Evolutionary conservation across 2,888 invertebrate species (phyloP).

Genomic region (Eupithecia subumbrata): DNA sequence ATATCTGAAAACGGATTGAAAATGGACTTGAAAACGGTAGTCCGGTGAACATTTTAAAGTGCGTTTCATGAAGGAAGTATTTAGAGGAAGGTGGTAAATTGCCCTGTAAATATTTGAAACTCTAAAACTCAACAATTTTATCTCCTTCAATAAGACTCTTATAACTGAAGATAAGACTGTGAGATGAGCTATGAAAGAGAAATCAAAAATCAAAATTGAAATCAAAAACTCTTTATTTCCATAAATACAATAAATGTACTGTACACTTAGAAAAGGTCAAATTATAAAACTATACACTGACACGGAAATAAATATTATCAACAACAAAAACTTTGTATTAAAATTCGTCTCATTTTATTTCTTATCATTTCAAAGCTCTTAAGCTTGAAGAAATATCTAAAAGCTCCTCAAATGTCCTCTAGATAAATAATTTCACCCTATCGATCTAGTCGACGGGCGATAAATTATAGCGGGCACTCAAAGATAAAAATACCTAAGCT

Average conservation of each 20-base stretch:
- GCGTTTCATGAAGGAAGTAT: not conserved
- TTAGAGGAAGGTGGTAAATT: not conserved
- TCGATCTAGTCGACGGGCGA: constrained; percentile 46
- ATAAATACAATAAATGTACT: too few relatives aligned
- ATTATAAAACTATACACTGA: too few relatives aligned
- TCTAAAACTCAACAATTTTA: not conserved
- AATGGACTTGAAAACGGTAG: not conserved
- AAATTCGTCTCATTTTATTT: not conserved
- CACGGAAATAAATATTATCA: too few relatives aligned
- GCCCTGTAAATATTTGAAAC: not conserved
- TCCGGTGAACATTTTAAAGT: not conserved
- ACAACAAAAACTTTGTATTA: too few relatives aligned
- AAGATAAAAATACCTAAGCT: constrained; percentile 43
- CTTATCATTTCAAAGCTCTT: constrained; percentile 13
- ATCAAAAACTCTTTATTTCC: too few relatives aligned
- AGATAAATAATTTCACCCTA: constrained; percentile 38
- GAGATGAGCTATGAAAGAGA: not conserved
- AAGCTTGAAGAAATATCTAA: constrained; percentile 21
- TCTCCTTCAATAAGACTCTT: not conserved
- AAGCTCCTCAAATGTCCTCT: constrained; percentile 27
- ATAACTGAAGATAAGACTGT: not conserved
- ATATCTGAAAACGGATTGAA: not conserved
- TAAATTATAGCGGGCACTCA: constrained; percentile 38
- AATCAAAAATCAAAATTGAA: too few relatives aligned
- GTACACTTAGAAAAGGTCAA: too few relatives aligned